Evolutionary conservation across 2,797 vertebrate genomes (phyloP), one percentile per base, ranked within the genome.

Genomic region (Pagetopsis macropterus): DNA sequence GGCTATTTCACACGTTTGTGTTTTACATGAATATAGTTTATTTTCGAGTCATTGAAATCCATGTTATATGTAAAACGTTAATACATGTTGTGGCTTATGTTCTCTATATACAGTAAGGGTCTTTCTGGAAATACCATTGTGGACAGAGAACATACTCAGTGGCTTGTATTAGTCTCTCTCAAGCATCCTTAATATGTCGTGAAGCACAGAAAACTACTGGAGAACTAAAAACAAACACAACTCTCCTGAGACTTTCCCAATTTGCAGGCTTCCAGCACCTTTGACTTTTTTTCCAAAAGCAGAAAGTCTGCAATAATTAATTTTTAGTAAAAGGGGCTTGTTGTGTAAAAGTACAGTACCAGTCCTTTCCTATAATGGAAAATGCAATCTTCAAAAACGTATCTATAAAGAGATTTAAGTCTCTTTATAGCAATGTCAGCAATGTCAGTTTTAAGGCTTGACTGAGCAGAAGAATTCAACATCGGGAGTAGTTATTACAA

Each of bases 351-450:
- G 46, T 40, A 43, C 37, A 54, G 21, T n/a, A 14, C 11, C 6
- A 5, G 16, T 33, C 4, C 2, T 49, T 59, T 65, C 6, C 19
- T 12, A 40, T 48, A 1, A 19, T 5, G 57, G 23, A 69, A 68
- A 73, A 64, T 73, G 49, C 31, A 52, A 79, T 65, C 44, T 59
- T 51, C 59, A 12, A 40, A 64, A 62, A 52, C 49, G 9, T 9
- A 61, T 59, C 5, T 16, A 7, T 13, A 16, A 55, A 44, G 27
- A 19, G 7, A 23, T 75, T 70, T 62, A 19, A 67, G 70, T 58
- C 40, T 45, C 21, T 21, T 21, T 21, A 21, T 21, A 21, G 21
- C 21, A 21, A 21, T 21, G 21, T 21, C 21, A 21, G 68, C 72
- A 82, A 65, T 60, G 48, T 75, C 21, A 76, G 14, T 19, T 69